Base-by-base conservation (phyloP, 2,113 vertebrate genomes). In the Acanthochromis polyacanthus region DNA sequence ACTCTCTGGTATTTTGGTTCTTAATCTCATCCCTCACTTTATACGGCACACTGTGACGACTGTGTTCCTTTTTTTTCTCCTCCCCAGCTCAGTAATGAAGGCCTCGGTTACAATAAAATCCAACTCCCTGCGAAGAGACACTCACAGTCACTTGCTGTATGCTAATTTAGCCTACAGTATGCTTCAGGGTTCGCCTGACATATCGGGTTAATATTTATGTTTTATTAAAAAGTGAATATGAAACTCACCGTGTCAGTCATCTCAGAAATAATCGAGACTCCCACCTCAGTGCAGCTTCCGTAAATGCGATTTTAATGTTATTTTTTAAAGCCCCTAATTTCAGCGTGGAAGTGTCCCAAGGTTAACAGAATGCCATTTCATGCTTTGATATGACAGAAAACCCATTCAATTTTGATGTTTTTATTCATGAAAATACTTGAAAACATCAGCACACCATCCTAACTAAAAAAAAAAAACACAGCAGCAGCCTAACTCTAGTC, bases 221-320 rank as follows among this genome's bases (percentile, higher is more conserved):
- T 86, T 88, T 79, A 82, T 84, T 80, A 65, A 76, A 82, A 83
- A 78, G n/a, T 0, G 59, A 56, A 78, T 81, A 78, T 80, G 84
- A 82, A 89, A 78, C 62, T 60, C 23, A 36, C 32, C 0, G 25
- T 19, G 63, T 63, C 70, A 60, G 50, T 75, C 79, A 75, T 17
- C 16, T 46, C 52, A 5, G 23, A 12, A 60, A 56, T 71, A 71
- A 61, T 40, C 11, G 36, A 30, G 28, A n/a, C 9, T n/a, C 45
- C 55, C 22, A 30, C 59, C 38, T 50, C 16, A 2, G 40, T 71
- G 43, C 48, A 57, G 53, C 43, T 65, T 17, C 2, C 23, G 28
- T 57, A 57, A 64, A 69, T 57, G 43, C 30, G 32, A 17, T 78
- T 50, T 66, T 62, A 53, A 58, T 75, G 25, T 23, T 72, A 16